phyloP scores from a whole-genome alignment of 2,797 vertebrate genomes.

The Liasis olivaceus region DNA sequence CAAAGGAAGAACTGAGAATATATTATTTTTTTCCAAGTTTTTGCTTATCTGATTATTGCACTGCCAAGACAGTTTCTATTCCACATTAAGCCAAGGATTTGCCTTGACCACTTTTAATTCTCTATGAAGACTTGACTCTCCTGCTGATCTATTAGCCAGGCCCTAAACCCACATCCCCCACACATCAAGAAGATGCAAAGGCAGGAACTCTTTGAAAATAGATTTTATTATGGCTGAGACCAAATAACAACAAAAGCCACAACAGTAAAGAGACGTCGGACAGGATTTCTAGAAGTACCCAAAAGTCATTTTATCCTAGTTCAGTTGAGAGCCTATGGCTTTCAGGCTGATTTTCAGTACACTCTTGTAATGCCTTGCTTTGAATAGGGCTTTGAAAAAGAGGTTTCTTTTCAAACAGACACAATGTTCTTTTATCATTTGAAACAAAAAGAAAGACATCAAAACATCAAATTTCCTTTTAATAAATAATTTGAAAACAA shows the following conservation, averaged over 20 bases:
- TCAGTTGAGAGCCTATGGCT: neutral
- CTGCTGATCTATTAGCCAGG: neutral
- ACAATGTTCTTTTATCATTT: neutral
- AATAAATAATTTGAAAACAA: neutral
- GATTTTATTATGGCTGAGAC: neutral
- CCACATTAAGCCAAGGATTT: neutral
- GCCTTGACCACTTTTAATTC: neutral
- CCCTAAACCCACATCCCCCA: neutral
- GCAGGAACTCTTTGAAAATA: slow-evolving; percentile 11
- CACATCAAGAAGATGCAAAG: fast-evolving
- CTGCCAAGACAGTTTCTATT: neutral
- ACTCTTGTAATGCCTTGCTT: neutral
- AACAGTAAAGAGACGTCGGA: neutral
- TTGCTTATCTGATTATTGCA: neutral
- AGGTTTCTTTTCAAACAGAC: neutral
- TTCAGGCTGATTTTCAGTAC: neutral
- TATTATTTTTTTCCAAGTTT: fast-evolving
- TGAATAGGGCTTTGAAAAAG: neutral
- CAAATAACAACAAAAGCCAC: neutral
- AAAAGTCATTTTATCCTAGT: neutral
- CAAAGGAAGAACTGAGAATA: neutral
- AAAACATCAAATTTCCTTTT: neutral
- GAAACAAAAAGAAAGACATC: neutral
- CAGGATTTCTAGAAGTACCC: neutral
- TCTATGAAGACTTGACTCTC: neutral